These are phyloP conservation scores for Pelvicachromis taeniatus DNA, from an alignment of 2,113 vertebrate species.

Conservation along the genomic window DNA sequence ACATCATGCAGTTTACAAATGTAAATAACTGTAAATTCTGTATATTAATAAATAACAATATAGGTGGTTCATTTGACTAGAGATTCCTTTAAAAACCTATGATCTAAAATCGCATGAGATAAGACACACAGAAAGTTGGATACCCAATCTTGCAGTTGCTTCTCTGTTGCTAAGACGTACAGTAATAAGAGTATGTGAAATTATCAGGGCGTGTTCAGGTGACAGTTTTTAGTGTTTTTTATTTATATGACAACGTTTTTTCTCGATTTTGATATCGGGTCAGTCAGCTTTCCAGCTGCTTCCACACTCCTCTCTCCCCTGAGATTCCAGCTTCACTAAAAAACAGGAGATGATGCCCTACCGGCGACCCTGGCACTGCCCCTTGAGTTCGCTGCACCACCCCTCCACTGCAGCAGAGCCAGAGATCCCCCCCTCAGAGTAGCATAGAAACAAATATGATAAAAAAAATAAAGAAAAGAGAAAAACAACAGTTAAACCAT, in stretches of 20 bases:
- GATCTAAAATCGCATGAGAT: neutral
- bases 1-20: neutral
- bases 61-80: neutral
- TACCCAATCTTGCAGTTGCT: neutral
- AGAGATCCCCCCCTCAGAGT: neutral
- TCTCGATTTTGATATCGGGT: neutral
- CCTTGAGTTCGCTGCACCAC: neutral
- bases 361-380: neutral
- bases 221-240: neutral
- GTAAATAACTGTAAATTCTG: neutral
- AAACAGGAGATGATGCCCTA: too few relatives aligned
- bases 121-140: neutral
- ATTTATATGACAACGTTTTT: neutral
- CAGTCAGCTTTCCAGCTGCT: neutral
- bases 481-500: neutral
- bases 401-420: neutral
- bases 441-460: neutral
- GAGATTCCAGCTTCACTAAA: neutral
- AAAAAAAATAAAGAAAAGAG: neutral
- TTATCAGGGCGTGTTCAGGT: neutral
- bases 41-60: neutral
- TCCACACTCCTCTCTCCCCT: neutral
- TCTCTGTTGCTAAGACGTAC: conserved; percentile 29
- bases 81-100: neutral
- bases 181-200: neutral